These are phyloP conservation scores for Pluvialis apricaria DNA, from an alignment of 2,113 vertebrate genomes.

Conservation along the genomic window DNA sequence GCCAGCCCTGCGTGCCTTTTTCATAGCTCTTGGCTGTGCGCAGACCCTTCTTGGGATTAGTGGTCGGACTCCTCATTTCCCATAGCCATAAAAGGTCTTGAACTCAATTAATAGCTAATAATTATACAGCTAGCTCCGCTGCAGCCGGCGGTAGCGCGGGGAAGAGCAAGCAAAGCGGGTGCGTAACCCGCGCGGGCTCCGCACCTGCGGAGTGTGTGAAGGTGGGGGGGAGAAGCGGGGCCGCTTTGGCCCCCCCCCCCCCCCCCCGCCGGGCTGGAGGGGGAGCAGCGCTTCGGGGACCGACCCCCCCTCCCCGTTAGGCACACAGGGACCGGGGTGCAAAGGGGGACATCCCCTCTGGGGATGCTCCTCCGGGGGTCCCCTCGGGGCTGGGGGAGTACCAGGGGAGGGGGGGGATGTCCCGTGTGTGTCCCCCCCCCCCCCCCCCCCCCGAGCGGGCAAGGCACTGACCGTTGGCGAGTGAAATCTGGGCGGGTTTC, in stretches of 20 bases:
- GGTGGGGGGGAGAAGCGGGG: neutral
- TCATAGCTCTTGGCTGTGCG: slow-evolving; percentile 7
- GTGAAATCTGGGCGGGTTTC: neutral
- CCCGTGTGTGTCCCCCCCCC: too few relatives aligned
- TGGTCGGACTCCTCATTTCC: slow-evolving; percentile 83
- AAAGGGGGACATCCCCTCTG: too few relatives aligned
- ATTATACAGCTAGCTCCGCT: slow-evolving; percentile 77
- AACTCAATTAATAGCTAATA: slow-evolving; percentile 94
- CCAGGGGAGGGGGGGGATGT: too few relatives aligned
- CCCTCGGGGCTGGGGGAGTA: neutral
- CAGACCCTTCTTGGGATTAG: slow-evolving; percentile 72
- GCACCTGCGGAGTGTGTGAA: too few relatives aligned
- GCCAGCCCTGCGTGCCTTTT: slow-evolving; percentile 17
- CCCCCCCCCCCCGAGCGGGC: too few relatives aligned
- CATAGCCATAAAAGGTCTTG: slow-evolving; percentile 82
- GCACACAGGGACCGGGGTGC: neutral
- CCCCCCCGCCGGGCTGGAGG: neutral
- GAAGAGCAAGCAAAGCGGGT: neutral
- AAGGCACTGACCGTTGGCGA: neutral
- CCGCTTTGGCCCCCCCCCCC: neutral
- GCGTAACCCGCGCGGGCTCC: neutral
- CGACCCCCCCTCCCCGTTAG: neutral
- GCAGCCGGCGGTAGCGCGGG: slow-evolving; percentile 48
- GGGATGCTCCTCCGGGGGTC: too few relatives aligned
- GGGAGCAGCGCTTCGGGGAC: neutral